Evolutionary conservation across 92 coral and sea anemone species (phyloP).

Genomic region (Scolanthus callimorphus): DNA sequence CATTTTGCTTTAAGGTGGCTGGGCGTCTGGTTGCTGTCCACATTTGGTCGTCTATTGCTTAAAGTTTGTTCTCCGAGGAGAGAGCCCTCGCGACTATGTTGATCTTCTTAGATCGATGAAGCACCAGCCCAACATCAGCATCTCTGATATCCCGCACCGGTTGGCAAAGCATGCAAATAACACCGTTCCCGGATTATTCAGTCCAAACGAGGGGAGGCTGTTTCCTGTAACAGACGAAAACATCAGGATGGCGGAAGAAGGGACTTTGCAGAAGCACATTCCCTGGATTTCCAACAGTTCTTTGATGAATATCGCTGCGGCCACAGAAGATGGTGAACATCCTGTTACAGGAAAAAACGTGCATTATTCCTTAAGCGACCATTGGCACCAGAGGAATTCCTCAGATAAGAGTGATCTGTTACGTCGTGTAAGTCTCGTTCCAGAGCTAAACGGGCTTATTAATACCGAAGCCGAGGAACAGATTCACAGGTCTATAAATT

Average conservation of each 20-base stretch:
- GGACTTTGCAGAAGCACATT: neutral
- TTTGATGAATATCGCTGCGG: too few species aligned
- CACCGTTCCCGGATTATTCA: slow-evolving; percentile 18
- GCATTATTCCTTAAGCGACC: too few species aligned
- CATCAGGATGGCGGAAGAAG: neutral
- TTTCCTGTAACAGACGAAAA: too few species aligned
- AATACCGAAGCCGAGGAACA: too few species aligned
- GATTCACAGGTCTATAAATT: too few species aligned
- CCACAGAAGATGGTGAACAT: too few species aligned
- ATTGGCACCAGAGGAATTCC: too few species aligned
- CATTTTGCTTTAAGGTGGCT: slow-evolving; percentile 32
- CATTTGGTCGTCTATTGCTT: slow-evolving; percentile 44
- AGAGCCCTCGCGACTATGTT: slow-evolving; percentile 43
- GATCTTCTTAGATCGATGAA: slow-evolving; percentile 35
- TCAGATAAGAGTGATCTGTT: too few species aligned
- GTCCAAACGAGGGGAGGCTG: slow-evolving; percentile 32
- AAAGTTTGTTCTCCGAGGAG: slow-evolving; percentile 53
- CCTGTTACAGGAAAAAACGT: too few species aligned
- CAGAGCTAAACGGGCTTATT: too few species aligned
- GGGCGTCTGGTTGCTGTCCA: slow-evolving; percentile 61
- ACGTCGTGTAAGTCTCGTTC: too few species aligned
- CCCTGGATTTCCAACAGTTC: neutral
- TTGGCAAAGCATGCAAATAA: slow-evolving; percentile 37
- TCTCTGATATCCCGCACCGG: slow-evolving; percentile 47
- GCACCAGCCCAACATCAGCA: too few species aligned